Conservation (phyloP, 1,140 invertebrate genomes). For the Temnothorax nylanderi region DNA sequence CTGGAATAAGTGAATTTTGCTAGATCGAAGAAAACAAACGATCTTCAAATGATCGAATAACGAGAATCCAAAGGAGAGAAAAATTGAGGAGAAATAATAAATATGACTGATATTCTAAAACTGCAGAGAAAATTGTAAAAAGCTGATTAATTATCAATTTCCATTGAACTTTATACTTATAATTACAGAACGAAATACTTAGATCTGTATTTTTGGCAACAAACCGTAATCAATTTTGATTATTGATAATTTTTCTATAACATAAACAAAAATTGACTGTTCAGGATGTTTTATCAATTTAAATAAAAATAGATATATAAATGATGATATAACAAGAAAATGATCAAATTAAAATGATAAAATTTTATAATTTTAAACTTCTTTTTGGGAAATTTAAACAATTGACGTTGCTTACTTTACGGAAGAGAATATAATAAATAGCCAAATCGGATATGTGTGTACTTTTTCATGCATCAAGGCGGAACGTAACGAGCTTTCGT, state of each 20-base stretch:
- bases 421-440: background rate
- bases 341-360: background rate
- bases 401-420: background rate
- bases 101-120: background rate
- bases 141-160: background rate
- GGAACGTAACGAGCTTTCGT: constrained; percentile 9
- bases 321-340: background rate
- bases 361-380: background rate
- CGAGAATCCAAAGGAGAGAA: background rate
- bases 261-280: background rate
- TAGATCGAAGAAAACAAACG: constrained; percentile 36
- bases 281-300: background rate
- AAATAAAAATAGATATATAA: background rate
- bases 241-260: background rate
- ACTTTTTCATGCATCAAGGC: constrained; percentile 5
- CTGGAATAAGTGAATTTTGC: constrained; percentile 45
- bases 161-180: background rate
- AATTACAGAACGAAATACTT: background rate
- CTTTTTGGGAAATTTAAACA: background rate
- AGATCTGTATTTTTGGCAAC: background rate
- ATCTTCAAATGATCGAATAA: constrained; percentile 10
- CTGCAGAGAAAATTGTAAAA: background rate
- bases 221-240: background rate
- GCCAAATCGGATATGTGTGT: background rate
- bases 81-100: background rate